Evolutionary conservation across 2,888 invertebrate species (phyloP), one percentile per base, ranked within the genome.

Genomic region (Blera fallax): DNA sequence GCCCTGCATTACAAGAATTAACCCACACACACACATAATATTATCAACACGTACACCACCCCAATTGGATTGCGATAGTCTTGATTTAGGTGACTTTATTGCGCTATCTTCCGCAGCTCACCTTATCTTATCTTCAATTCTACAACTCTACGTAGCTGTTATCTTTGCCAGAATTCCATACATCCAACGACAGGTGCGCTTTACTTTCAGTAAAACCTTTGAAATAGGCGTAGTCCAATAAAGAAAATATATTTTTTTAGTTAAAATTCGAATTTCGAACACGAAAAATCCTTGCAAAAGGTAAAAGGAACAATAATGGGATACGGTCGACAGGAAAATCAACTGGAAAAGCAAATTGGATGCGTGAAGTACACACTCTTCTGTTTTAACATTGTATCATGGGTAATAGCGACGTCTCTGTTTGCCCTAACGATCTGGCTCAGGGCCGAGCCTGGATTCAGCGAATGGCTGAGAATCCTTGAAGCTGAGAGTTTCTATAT

Each of bases 381-480:
- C 89, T 96, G 96, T 90, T 95, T 96, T 92, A 97, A 97, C 91
- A 94, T 96, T 65, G 93, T 97, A 65, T 92, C 95, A 89, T 96
- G 96, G 96, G 93, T 97, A 89, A 93, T 97, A 85, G 97, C 96
- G n/a, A 94, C 95, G 0, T 93, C 95, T 8, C 93, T 97, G 88
- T 96, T 97, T 89, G 96, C 95, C 0, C 92, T 97, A 10, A 95
- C 96, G 79, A 93, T 97, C 67, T 97, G 97, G 97, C 93, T 97
- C 87, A 94, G 96, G 88, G 94, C 96, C 72, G 97, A 98, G 89
- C 95, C 95, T 0, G 96, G 95, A 3, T 96, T 97, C 90, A 95
- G 95, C 89, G 96, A 97, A 89, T 97, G 96, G 96, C 94, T 97
- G 88, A 93, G 93, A 56, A 95, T 95, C 79, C 92, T 98, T 83